Evolutionary conservation across 2,888 invertebrate species (phyloP).

Genomic region (Synergus japonicus): DNA sequence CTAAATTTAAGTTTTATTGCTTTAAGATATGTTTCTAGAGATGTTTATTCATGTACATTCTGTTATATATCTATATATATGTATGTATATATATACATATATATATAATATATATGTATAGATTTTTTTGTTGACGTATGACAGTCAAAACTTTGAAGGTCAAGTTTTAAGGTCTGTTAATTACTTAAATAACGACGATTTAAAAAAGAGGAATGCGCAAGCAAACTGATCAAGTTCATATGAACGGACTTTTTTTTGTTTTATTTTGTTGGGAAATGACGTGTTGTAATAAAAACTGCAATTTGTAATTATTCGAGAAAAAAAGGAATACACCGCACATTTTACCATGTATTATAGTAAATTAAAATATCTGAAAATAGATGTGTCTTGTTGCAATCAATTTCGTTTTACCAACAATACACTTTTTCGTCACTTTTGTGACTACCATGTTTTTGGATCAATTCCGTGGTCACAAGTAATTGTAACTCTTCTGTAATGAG

Average conservation of each 20-base stretch:
- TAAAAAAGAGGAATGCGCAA: conserved; percentile 42
- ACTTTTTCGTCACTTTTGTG: conserved; percentile 47
- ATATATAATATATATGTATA: conserved; percentile 41
- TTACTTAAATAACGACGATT: conserved; percentile 36
- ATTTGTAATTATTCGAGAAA: conserved; percentile 51
- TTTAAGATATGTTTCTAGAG: conserved; percentile 30
- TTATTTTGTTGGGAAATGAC: conserved; percentile 54
- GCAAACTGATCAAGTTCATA: conserved; percentile 6
- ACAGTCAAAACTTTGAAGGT: conserved; percentile 20
- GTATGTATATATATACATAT: conserved; percentile 37
- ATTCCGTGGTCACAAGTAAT: conserved; percentile 49
- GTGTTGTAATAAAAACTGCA: conserved; percentile 53
- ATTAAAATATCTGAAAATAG: conserved; percentile 68
- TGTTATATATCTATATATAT: conserved; percentile 45
- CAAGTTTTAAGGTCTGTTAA: conserved; percentile 11
- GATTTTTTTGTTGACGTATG: conserved; percentile 36
- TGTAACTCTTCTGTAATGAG: conserved; percentile 59
- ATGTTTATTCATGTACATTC: conserved; percentile 47
- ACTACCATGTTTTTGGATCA: conserved; percentile 26
- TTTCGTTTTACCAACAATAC: conserved; percentile 59
- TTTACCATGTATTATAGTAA: conserved; percentile 70
- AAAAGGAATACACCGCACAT: conserved; percentile 60
- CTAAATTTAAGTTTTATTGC: conserved; percentile 39
- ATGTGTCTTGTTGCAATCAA: conserved; percentile 62
- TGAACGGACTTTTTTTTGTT: conserved; percentile 33